Conservation (phyloP, 2,113 vertebrate genomes). For the Myotis yumanensis region DNA sequence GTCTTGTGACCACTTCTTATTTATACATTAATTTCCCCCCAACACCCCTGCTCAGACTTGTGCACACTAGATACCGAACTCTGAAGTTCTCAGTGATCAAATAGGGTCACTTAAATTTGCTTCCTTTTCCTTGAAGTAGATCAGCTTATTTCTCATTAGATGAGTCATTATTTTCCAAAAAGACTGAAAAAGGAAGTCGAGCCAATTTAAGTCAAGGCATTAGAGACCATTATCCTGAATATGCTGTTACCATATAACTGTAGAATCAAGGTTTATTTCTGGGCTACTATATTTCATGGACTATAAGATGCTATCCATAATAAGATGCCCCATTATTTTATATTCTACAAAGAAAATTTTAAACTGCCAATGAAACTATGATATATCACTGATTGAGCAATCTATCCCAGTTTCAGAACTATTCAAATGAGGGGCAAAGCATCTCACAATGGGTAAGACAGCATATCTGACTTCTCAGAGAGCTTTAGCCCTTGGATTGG, state of each 20-base stretch:
- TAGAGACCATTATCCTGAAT: background rate
- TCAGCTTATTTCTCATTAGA: constrained; percentile 27
- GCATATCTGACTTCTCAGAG: background rate
- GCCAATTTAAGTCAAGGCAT: background rate
- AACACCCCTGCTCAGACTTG: background rate
- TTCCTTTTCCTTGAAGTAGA: constrained; percentile 11
- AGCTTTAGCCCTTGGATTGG: background rate
- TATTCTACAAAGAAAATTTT: background rate
- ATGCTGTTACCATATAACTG: background rate
- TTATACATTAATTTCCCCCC: background rate
- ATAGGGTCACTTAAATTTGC: constrained; percentile 42
- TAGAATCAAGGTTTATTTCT: background rate
- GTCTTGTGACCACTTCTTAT: constrained; percentile 35
- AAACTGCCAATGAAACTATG: background rate
- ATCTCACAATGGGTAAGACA: background rate
- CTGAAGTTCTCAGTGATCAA: constrained; percentile 31
- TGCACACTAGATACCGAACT: constrained; percentile 25
- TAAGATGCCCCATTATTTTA: constrained; percentile 16
- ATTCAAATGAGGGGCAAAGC: background rate
- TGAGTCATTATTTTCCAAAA: background rate
- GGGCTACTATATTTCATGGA: constrained; percentile 13
- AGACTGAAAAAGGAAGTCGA: background rate
- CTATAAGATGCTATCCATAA: background rate
- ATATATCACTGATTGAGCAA: background rate
- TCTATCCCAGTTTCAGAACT: background rate